Evolutionary conservation across 2,797 vertebrate species (phyloP), one percentile per base, ranked within the genome.

Genomic region (Ctenopoma kingsleyae): DNA sequence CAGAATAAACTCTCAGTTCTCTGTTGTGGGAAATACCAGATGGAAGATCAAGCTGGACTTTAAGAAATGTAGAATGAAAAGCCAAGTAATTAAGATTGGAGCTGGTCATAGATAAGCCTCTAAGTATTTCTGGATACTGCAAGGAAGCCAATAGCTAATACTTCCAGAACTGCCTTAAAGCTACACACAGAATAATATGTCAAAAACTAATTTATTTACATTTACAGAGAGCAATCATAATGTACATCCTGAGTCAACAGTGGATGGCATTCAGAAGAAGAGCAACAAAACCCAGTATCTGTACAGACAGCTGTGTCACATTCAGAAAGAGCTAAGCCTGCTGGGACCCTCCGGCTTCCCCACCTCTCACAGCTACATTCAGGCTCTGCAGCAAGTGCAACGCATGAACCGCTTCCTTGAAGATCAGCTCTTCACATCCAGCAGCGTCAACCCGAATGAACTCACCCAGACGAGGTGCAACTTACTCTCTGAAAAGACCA

Each of bases 271-370:
- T 69, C 84, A 89, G 13, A 92, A 71, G 76, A 79, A 89, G 58
- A 90, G 62, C 0, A 79, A 85, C 67, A 95, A 94, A 78, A 90
- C 67, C 43, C 90, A 71, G 38, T 95, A 95, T 85, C 91, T 99
- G 49, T 93, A 95, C 87, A 52, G 68, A 46, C 96, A 98, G 72
- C 91, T 99, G 36, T 95, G 95, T 70, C 94, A 87, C 0, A 63
- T 98, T 43, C 94, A 97, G 70, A 89, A 84, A 65, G 88, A 94
- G 64, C 79, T 98, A 67, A 83, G 74, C 52, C 78, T 94, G 48
- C 78, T 96, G 65, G 95, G 89, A 3, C 76, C 95, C 2, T 85
- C 82, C 0, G 76, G 86, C 61, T 96, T 95, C 81, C 89, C 91
- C 3, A 71, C 77, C n/a, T 71, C 60, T n/a, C 89, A 94, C 60